Conservation (phyloP, 1,140 invertebrate genomes). For the Sarcophaga bullata region DNA sequence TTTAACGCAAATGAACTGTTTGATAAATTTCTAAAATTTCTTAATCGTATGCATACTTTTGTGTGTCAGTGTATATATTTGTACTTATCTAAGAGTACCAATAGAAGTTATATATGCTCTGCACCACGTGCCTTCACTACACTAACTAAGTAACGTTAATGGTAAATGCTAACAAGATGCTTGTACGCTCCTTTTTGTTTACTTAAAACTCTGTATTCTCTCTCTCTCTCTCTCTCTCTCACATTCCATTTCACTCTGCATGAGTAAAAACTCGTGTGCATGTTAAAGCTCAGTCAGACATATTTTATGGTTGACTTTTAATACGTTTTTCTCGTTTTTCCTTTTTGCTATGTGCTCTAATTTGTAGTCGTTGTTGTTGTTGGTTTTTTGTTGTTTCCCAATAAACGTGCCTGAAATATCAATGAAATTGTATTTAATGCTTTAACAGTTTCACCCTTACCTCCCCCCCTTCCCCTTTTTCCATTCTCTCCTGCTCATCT, state of each 20-base stretch:
- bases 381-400: background rate
- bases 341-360: background rate
- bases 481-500: background rate
- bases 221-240: too few species aligned
- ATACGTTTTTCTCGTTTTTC: background rate
- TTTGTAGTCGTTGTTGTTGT: background rate
- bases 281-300: background rate
- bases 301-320: background rate
- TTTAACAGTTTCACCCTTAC: background rate
- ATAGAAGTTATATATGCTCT: too few species aligned
- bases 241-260: too few species aligned
- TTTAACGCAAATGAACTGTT: too few species aligned
- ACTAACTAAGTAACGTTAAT: background rate
- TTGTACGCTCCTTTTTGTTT: too few species aligned
- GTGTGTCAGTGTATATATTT: too few species aligned
- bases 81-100: too few species aligned
- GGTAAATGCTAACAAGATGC: constrained; percentile 21
- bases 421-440: constrained; percentile 3
- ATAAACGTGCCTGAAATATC: constrained; percentile 7
- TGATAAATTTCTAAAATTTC: too few species aligned
- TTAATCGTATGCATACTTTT: too few species aligned
- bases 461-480: background rate
- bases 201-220: too few species aligned
- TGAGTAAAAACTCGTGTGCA: background rate
- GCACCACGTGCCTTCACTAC: too few species aligned